A percentile compares a stretch with the other conserved stretches of the same genome.
Evolutionary conservation across 2,797 vertebrate species (phyloP).

Genomic region (Arremon aurantiirostris): DNA sequence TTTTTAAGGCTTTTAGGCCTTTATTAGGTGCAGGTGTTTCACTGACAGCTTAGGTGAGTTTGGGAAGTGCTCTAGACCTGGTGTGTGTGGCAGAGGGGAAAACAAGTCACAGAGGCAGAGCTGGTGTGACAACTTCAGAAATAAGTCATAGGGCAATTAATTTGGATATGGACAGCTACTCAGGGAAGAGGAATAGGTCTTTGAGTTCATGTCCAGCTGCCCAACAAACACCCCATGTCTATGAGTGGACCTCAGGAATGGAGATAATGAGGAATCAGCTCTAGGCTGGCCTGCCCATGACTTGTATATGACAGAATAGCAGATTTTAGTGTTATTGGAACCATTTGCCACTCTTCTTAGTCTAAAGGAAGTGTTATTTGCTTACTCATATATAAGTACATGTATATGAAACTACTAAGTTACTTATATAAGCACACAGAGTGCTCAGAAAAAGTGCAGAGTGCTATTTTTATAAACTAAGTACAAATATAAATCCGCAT

Average conservation of each 20-base stretch:
- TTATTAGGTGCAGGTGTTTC: not conserved
- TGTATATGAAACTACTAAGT: not conserved
- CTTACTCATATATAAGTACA: not conserved
- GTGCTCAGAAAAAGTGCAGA: not conserved
- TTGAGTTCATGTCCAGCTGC: not conserved
- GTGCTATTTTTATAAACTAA: not conserved
- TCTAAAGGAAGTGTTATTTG: not conserved
- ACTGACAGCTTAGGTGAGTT: not conserved
- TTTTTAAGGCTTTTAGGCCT: not conserved
- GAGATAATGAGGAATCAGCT: not conserved
- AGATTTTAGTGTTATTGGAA: not conserved
- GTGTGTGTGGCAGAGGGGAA: not conserved
- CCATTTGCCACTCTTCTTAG: not conserved
- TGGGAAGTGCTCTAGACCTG: not conserved
- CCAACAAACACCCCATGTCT: not conserved
- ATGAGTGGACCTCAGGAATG: fast-evolving
- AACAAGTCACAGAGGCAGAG: not conserved
- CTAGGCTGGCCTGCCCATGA: not conserved
- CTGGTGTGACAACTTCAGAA: not conserved
- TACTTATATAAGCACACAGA: not conserved
- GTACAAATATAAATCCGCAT: not conserved
- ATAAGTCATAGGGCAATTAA: not conserved
- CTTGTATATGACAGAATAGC: not conserved
- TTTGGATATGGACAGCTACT: not conserved
- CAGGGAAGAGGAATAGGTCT: not conserved